phyloP scores from a whole-genome alignment of 2,797 vertebrate species.

The Neoniphon sammara region DNA sequence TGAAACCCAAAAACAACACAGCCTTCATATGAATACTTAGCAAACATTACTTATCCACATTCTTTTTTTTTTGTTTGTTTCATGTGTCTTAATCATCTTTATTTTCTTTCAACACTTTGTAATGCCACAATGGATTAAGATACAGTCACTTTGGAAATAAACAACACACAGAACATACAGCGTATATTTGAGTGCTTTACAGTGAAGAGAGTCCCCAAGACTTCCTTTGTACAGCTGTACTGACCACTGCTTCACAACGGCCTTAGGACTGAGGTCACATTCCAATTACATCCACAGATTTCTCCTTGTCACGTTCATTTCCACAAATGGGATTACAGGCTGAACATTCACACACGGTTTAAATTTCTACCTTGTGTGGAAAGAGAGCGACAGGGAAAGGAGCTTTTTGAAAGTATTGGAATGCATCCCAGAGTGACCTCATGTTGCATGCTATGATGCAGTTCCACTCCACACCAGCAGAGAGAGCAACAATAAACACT shows the following conservation, averaged over 20 bases:
- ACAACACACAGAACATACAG: constrained; percentile 94
- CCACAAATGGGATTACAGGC: constrained; percentile 8
- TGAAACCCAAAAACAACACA: constrained; percentile 84
- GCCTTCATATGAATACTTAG: constrained; percentile 70
- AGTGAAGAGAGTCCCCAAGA: constrained; percentile 70
- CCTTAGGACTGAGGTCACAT: constrained; percentile 67
- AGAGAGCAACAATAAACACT: constrained; percentile 85
- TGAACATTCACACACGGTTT: constrained; percentile 16
- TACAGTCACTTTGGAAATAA: constrained; percentile 91
- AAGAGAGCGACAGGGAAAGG: constrained; percentile 36
- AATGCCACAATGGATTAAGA: constrained; percentile 92
- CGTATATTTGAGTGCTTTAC: constrained; percentile 83
- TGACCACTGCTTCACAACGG: constrained; percentile 87
- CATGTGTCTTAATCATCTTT: constrained; percentile 80
- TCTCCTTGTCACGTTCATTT: constrained; percentile 43
- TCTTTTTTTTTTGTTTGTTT: constrained; percentile 67
- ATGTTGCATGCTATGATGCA: constrained; percentile 80
- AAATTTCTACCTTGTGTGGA: constrained; percentile 21
- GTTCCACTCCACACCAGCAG: constrained; percentile 86
- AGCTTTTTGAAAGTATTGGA: constrained; percentile 46
- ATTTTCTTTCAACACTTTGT: constrained; percentile 87
- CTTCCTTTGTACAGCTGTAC: constrained; percentile 77
- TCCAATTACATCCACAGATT: constrained; percentile 45
- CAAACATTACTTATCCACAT: constrained; percentile 73
- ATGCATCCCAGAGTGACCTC: constrained; percentile 77